A percentile compares a stretch with the other conserved stretches of the same genome.
Conservation (phyloP, 53 echinoderm and acorn worm species). For the Hippasteria phrygiana region DNA sequence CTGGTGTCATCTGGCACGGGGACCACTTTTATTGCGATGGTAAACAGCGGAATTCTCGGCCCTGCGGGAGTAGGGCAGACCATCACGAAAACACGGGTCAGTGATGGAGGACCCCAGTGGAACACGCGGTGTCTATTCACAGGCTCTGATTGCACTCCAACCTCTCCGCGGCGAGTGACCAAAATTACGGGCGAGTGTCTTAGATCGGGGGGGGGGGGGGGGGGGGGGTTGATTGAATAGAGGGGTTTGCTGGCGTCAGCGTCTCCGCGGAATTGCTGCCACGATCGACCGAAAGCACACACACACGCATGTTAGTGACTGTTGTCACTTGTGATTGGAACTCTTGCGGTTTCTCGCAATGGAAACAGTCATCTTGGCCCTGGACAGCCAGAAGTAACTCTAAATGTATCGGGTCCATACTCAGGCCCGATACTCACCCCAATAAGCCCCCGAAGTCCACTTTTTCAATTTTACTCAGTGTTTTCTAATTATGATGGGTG, state of each 20-base stretch:
- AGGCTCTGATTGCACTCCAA: neutral
- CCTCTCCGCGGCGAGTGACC: conserved; percentile 5
- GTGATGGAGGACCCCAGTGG: neutral
- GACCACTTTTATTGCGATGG: conserved; percentile 22
- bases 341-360: neutral
- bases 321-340: conserved; percentile 32
- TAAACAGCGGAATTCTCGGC: conserved; percentile 28
- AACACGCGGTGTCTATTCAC: neutral
- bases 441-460: too few species aligned
- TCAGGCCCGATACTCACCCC: too few species aligned
- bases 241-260: neutral
- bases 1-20: conserved; percentile 33
- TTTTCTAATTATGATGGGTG: too few species aligned
- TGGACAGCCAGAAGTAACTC: neutral
- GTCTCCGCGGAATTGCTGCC: conserved; percentile 13
- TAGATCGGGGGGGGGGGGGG: neutral
- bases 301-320: conserved; percentile 19
- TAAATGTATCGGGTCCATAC: too few species aligned
- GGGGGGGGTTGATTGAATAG: neutral
- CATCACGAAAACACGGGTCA: conserved; percentile 19
- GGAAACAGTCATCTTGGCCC: neutral
- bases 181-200: neutral
- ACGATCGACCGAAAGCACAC: conserved; percentile 37
- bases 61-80: conserved; percentile 13
- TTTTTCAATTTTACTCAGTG: too few species aligned